phyloP scores from a whole-genome alignment of 2,888 invertebrate genomes.

The Lasioglossum marginatum region DNA sequence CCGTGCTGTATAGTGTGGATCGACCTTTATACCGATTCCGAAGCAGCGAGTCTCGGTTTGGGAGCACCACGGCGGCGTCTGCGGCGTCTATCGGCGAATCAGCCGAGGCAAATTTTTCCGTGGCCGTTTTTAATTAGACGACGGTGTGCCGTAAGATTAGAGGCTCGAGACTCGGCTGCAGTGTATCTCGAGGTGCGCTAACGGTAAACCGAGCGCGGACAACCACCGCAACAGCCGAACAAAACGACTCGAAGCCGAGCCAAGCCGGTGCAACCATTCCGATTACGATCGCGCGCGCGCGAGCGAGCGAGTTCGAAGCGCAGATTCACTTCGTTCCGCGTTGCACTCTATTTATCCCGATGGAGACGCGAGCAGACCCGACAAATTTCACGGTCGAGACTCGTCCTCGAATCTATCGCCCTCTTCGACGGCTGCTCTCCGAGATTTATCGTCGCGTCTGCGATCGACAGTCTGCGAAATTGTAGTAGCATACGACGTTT shows the following conservation, averaged over 20 bases:
- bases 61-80: background rate
- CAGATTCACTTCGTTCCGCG: conserved; percentile 9
- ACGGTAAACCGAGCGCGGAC: conserved; percentile 76
- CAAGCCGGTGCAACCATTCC: conserved; percentile 46
- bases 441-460: background rate
- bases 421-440: background rate
- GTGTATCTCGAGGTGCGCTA: conserved; percentile 61
- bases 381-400: conserved; percentile 12
- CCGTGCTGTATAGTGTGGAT: too few species aligned
- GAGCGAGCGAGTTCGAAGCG: conserved; percentile 1
- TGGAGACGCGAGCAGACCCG: background rate
- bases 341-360: background rate
- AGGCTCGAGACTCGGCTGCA: conserved; percentile 31
- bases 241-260: conserved; percentile 32
- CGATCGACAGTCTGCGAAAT: background rate
- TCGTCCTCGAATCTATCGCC: background rate
- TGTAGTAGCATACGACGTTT: background rate
- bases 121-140: conserved; percentile 61
- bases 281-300: conserved; percentile 45
- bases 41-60: background rate
- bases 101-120: conserved; percentile 49
- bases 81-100: conserved; percentile 35
- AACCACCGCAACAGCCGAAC: conserved; percentile 44
- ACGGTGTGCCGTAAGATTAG: conserved; percentile 64
- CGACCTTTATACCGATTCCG: background rate